These are phyloP conservation scores for Carcinoscorpius rotundicauda DNA, from an alignment of 1,140 invertebrate genomes.

Conservation along the genomic window DNA sequence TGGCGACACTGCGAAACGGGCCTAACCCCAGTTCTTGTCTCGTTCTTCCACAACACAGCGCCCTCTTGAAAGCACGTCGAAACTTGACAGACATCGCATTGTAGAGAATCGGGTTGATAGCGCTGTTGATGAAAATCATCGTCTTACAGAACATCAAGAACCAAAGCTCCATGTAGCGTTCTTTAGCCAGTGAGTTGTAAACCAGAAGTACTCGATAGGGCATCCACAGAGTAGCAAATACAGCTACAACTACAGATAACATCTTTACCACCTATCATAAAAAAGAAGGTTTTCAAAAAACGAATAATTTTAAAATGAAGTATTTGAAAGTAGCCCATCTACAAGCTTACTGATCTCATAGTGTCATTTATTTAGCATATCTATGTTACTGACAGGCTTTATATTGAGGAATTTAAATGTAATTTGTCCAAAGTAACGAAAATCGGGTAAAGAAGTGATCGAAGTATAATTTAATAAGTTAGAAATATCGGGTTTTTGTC, in stretches of 20 bases:
- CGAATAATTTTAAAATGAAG: too few relatives aligned
- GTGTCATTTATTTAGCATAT: too few relatives aligned
- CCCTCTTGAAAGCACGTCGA: slow-evolving; percentile 38
- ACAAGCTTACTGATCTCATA: too few relatives aligned
- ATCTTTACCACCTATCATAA: slow-evolving; percentile 47
- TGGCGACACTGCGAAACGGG: too few relatives aligned
- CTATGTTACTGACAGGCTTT: too few relatives aligned
- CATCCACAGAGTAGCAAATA: slow-evolving; percentile 49
- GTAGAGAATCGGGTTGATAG: slow-evolving; percentile 49
- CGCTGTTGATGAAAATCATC: slow-evolving; percentile 50
- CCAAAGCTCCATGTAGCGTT: slow-evolving; percentile 46
- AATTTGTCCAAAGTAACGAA: too few relatives aligned
- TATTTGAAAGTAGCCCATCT: too few relatives aligned
- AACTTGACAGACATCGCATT: slow-evolving; percentile 48
- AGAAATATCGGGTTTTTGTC: too few relatives aligned
- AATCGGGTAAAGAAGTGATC: too few relatives aligned
- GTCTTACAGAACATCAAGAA: slow-evolving; percentile 49
- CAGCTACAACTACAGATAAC: slow-evolving; percentile 45
- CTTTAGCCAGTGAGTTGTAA: slow-evolving; percentile 46
- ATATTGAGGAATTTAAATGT: too few relatives aligned
- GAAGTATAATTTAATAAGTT: too few relatives aligned
- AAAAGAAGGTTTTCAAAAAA: slow-evolving; percentile 11
- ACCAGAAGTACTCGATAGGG: slow-evolving; percentile 48
- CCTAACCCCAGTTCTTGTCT: too few relatives aligned
- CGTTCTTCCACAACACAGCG: slow-evolving; percentile 29